Percentiles rank a stretch among this genome's conserved stretches.
Conservation (phyloP, 2,888 invertebrate genomes). For the Platycheirus rosarum region DNA sequence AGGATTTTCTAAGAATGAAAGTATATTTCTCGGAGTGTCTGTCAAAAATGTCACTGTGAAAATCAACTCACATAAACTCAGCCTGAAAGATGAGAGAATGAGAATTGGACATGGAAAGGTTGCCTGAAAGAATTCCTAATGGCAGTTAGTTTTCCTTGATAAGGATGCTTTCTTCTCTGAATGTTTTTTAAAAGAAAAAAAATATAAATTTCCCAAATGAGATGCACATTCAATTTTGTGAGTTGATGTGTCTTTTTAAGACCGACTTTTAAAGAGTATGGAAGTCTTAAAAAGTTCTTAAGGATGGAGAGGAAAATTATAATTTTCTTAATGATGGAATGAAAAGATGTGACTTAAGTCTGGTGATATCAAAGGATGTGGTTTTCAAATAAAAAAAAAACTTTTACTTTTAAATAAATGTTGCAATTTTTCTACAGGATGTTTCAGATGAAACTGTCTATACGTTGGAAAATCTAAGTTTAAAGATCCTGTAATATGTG, state of each 20-base stretch:
- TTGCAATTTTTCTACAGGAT: too few species aligned
- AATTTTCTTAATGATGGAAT: too few species aligned
- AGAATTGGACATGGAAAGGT: conserved; percentile 19
- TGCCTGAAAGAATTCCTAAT: conserved; percentile 4
- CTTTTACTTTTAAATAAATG: too few species aligned
- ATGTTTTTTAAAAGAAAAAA: conserved; percentile 10
- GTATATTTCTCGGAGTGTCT: conserved; percentile 7
- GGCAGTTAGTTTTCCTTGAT: conserved; percentile 2
- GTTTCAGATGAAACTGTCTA: too few species aligned
- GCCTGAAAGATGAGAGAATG: conserved; percentile 9
- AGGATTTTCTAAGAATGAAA: background rate
- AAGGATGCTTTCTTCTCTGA: conserved; percentile 1
- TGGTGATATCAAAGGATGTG: too few species aligned
- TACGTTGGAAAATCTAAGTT: too few species aligned
- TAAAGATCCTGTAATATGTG: too few species aligned
- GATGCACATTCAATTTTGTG: conserved; percentile 54
- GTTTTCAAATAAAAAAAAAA: too few species aligned
- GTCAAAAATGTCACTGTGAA: conserved; percentile 20
- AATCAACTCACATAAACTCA: conserved; percentile 6
- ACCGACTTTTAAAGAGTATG: background rate
- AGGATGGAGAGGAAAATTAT: too few species aligned
- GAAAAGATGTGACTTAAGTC: too few species aligned
- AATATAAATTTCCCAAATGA: conserved; percentile 39
- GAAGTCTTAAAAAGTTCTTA: background rate
- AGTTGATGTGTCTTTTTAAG: too few species aligned